These are phyloP conservation scores for Drosophila trichaetosa DNA, from an alignment of 2,888 invertebrate species.

Conservation along the genomic window DNA sequence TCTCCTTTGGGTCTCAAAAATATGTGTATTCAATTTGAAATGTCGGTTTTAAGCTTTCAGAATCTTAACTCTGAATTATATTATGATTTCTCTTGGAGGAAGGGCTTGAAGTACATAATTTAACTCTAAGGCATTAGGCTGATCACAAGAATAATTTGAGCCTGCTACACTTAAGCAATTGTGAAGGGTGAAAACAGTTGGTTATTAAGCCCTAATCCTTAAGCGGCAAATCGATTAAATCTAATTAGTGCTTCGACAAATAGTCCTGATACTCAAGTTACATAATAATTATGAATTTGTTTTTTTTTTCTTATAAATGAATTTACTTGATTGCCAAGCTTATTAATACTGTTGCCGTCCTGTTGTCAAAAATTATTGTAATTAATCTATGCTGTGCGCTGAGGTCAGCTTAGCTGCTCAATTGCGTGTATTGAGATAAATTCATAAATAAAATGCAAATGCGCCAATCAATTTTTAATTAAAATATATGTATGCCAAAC, in stretches of 20 bases:
- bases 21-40: not conserved
- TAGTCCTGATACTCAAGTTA: not conserved
- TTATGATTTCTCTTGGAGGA: not conserved
- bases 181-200: no score
- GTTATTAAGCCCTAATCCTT: no score
- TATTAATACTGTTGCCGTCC: conserved; percentile 15
- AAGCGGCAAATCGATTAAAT: not conserved
- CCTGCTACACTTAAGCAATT: not conserved
- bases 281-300: not conserved
- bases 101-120: no score
- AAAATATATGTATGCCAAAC: conserved; percentile 48
- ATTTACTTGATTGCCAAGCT: conserved; percentile 31
- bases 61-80: not conserved
- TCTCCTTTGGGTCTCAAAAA: not conserved
- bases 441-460: conserved; percentile 74
- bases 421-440: conserved; percentile 44
- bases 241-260: not conserved
- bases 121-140: no score
- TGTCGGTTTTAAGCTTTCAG: not conserved
- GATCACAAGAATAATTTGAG: not conserved
- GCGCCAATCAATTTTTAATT: conserved; percentile 73
- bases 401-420: conserved; percentile 40
- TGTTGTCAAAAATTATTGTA: conserved; percentile 33
- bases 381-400: conserved; percentile 35
- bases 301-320: not conserved